Evolutionary conservation across 2,113 vertebrate species (phyloP).

Genomic region (Eira barbara): DNA sequence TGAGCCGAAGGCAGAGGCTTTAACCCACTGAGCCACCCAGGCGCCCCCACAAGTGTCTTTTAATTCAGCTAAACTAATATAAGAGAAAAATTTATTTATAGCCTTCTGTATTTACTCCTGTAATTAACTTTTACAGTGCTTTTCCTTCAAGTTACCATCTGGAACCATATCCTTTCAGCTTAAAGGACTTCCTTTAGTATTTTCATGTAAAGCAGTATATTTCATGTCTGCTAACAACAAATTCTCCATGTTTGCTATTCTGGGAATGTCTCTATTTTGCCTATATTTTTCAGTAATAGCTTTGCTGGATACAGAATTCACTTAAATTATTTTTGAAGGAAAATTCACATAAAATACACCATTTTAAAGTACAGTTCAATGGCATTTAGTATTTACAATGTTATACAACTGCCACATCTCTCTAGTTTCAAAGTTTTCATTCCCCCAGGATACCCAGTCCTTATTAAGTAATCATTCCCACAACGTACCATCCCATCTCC

Average conservation of each 20-base stretch:
- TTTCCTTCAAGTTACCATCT: conserved; percentile 14
- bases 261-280: neutral
- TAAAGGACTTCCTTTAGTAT: neutral
- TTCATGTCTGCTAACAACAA: conserved; percentile 20
- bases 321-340: neutral
- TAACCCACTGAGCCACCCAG: no score
- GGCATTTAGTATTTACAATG: neutral
- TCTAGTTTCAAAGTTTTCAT: neutral
- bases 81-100: conserved; percentile 29
- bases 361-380: neutral
- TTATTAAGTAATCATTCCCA: neutral
- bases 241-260: neutral
- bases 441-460: no score
- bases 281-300: neutral
- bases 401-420: neutral
- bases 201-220: neutral
- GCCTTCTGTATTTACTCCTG: conserved; percentile 1
- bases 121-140: conserved; percentile 26
- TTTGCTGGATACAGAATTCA: neutral
- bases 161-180: neutral
- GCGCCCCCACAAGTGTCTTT: neutral
- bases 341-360: neutral
- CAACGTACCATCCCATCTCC: neutral
- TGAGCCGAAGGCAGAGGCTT: no score
- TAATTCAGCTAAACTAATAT: conserved; percentile 37